Evolutionary conservation across 1,140 invertebrate genomes (phyloP).

Genomic region (Formica exsecta): DNA sequence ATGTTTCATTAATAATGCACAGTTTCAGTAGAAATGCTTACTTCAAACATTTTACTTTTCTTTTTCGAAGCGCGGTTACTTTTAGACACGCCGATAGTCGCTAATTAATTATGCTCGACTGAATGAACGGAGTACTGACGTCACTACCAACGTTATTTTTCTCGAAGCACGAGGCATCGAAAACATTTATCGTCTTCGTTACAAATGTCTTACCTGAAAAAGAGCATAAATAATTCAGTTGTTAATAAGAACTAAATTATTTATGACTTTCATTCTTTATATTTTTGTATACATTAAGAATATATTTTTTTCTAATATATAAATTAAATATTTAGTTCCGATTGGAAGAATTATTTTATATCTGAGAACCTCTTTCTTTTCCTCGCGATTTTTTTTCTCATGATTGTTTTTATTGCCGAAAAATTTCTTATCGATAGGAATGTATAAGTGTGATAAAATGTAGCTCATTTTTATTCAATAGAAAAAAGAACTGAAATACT

Average conservation of each 20-base stretch:
- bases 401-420: neutral
- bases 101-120: constrained; percentile 41
- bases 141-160: constrained; percentile 45
- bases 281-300: neutral
- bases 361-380: neutral
- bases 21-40: neutral
- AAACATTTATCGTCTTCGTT: neutral
- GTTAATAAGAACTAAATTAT: neutral
- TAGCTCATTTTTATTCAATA: neutral
- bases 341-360: neutral
- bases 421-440: neutral
- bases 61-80: constrained; percentile 25
- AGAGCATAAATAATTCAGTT: neutral
- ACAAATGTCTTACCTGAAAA: neutral
- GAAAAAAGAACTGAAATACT: neutral
- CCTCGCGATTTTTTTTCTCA: neutral
- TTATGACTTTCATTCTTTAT: neutral
- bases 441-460: neutral
- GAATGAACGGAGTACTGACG: constrained; percentile 26
- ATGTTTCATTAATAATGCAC: constrained; percentile 11
- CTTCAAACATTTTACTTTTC: neutral
- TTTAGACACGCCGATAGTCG: constrained; percentile 41
- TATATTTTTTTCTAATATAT: neutral
- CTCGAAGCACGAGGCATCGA: neutral
- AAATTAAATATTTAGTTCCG: neutral